These are phyloP conservation scores for Eulemur rufifrons DNA, from an alignment of 2,113 vertebrate genomes.

Conservation along the genomic window DNA sequence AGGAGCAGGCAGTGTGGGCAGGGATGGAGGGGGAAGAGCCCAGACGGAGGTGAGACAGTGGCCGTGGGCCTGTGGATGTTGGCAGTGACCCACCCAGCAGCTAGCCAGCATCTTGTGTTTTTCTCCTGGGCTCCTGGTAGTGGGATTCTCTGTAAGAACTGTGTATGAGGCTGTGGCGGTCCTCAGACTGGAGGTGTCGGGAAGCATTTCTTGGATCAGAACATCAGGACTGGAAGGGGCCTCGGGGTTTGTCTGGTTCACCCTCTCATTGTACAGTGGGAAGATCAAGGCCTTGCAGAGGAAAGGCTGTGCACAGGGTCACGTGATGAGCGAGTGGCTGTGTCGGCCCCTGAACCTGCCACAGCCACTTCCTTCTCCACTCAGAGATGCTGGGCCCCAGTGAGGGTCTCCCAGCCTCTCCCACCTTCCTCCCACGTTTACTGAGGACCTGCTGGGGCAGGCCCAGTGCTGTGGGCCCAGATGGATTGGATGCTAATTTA, in stretches of 20 bases:
- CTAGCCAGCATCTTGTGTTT: background rate
- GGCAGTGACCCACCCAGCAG: background rate
- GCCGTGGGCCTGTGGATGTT: background rate
- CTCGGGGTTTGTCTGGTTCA: background rate
- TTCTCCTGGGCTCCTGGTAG: background rate
- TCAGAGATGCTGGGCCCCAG: background rate
- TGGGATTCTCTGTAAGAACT: background rate
- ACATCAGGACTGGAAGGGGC: background rate
- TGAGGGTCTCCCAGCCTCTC: background rate
- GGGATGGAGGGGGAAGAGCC: background rate
- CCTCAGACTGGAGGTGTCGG: too few relatives aligned
- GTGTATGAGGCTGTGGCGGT: background rate
- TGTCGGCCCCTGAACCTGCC: background rate
- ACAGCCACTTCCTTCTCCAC: background rate
- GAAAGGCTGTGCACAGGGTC: background rate
- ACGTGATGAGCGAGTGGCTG: background rate
- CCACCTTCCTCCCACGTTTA: accelerated
- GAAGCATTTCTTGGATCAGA: background rate
- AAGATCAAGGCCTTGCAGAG: background rate
- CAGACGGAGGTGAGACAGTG: accelerated
- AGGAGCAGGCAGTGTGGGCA: background rate
- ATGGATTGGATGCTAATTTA: background rate
- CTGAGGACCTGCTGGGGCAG: background rate
- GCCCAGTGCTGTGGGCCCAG: background rate
- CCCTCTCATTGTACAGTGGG: accelerated